These are phyloP conservation scores for Dasypus novemcinctus DNA, from an alignment of 2,113 vertebrate genomes.

Conservation along the genomic window DNA sequence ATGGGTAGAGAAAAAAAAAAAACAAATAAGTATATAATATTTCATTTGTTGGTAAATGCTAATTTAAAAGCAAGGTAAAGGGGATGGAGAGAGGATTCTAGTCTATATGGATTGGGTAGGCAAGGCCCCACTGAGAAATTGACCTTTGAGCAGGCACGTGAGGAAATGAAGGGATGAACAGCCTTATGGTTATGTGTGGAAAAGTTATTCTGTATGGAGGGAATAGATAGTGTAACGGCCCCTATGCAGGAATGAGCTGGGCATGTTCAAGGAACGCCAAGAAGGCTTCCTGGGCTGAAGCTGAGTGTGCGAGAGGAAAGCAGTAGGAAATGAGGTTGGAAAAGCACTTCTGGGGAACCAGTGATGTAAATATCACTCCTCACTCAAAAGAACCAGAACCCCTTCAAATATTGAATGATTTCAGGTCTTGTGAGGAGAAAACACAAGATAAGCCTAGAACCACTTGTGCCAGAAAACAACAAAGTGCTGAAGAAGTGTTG, in stretches of 20 bases:
- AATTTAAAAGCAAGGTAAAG: background rate
- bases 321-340: background rate
- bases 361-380: background rate
- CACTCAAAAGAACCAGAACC: background rate
- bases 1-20: background rate
- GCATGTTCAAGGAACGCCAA: no score
- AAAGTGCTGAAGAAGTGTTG: background rate
- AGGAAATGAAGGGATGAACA: background rate
- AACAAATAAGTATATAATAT: background rate
- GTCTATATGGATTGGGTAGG: background rate
- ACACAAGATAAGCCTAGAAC: background rate
- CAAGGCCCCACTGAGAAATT: background rate
- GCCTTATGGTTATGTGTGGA: fast-evolving
- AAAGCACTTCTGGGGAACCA: background rate
- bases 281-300: background rate
- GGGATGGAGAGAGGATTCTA: background rate
- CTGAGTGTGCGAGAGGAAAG: background rate
- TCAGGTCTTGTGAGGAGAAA: background rate
- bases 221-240: background rate
- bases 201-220: no score
- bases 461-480: background rate
- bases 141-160: background rate
- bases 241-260: background rate
- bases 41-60: background rate
- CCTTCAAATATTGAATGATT: background rate